Conservation (phyloP, 2,797 vertebrate species). For the Rhinogobio ventralis region DNA sequence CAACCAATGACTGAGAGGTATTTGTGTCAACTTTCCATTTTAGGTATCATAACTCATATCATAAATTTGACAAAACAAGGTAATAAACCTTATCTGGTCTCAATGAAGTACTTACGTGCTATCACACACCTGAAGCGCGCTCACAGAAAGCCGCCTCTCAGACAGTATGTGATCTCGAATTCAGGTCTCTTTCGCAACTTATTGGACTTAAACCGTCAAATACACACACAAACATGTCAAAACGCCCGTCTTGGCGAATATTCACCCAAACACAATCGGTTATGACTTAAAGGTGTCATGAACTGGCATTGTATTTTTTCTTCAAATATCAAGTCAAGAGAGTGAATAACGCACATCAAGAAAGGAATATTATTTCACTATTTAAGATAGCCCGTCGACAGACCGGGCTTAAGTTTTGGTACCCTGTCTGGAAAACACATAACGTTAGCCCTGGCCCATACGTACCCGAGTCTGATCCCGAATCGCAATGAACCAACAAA, state of each 20-base stretch:
- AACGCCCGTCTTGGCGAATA: neutral
- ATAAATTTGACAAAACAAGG: slow-evolving; percentile 3
- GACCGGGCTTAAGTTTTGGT: too few relatives aligned
- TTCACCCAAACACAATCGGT: neutral
- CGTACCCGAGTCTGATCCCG: too few relatives aligned
- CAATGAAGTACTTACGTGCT: neutral
- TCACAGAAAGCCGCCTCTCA: neutral
- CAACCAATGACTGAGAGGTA: neutral
- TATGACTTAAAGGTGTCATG: neutral
- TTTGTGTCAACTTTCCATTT: slow-evolving; percentile 7
- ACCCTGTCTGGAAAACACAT: too few relatives aligned
- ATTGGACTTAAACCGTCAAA: neutral
- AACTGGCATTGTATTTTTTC: too few relatives aligned
- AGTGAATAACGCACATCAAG: too few relatives aligned
- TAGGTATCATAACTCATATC: neutral
- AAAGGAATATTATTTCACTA: too few relatives aligned
- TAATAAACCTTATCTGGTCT: slow-evolving; percentile 3
- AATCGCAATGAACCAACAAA: too few relatives aligned
- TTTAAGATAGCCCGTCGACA: too few relatives aligned
- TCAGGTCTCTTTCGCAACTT: neutral
- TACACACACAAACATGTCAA: neutral
- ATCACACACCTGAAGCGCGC: neutral
- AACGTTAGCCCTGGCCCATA: too few relatives aligned
- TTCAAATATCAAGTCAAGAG: too few relatives aligned
- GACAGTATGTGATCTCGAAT: neutral